Conservation (phyloP, 2,888 invertebrate genomes). For the Sarcophaga rosellei region DNA sequence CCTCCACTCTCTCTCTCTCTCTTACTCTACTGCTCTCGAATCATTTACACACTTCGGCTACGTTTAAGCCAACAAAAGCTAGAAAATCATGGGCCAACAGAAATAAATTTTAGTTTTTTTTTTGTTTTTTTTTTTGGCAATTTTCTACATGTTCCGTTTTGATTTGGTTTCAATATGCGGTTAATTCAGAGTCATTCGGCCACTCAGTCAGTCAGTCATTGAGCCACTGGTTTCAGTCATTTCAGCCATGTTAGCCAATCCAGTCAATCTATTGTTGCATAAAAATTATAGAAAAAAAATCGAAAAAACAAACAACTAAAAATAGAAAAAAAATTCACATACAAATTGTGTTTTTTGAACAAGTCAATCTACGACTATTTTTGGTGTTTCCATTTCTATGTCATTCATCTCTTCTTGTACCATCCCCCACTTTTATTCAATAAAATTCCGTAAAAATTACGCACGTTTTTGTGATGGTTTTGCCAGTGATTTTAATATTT, state of each 20-base stretch:
- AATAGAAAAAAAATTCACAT: not conserved
- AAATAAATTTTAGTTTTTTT: constrained; percentile 3
- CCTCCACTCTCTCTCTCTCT: not conserved
- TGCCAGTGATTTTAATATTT: constrained; percentile 43
- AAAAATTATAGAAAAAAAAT: not conserved
- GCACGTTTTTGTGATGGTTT: constrained; percentile 16
- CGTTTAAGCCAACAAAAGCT: too few relatives aligned
- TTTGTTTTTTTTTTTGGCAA: constrained; percentile 17
- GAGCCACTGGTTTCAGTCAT: constrained; percentile 15
- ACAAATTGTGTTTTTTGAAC: constrained; percentile 37
- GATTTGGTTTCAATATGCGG: constrained; percentile 40
- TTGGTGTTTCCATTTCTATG: not conserved
- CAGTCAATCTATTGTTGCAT: constrained; percentile 27
- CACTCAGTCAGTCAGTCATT: constrained; percentile 43
- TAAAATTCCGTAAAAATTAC: constrained; percentile 5
- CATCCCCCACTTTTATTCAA: not conserved
- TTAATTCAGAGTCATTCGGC: constrained; percentile 29
- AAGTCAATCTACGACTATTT: constrained; percentile 18
- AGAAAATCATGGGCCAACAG: not conserved
- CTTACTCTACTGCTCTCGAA: not conserved
- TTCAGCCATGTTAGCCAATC: not conserved
- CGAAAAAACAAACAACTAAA: not conserved
- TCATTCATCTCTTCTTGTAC: not conserved
- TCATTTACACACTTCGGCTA: not conserved
- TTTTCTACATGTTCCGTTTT: not conserved